Conservation (phyloP, 2,113 vertebrate genomes). For the Epinephelus lanceolatus region DNA sequence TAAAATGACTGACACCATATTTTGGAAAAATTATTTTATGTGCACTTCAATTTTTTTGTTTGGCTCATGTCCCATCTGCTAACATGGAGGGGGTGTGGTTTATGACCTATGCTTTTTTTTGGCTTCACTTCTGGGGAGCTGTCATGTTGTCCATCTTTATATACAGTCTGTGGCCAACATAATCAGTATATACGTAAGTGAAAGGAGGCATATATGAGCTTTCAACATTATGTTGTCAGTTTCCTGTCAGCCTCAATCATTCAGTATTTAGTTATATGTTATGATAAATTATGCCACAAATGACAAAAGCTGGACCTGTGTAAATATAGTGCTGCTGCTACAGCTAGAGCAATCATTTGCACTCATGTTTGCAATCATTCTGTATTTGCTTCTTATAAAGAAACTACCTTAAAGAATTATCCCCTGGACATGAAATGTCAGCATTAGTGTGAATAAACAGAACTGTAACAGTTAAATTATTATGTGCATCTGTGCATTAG, state of each 20-base stretch:
- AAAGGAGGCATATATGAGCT: not conserved
- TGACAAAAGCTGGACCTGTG: slow-evolving; percentile 19
- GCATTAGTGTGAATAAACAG: slow-evolving; percentile 4
- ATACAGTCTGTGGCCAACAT: too few relatives aligned
- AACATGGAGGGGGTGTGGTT: too few relatives aligned
- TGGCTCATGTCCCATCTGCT: too few relatives aligned
- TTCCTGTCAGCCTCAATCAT: slow-evolving; percentile 5
- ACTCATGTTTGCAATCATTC: slow-evolving; percentile 12
- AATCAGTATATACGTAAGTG: not conserved
- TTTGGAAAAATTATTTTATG: too few relatives aligned
- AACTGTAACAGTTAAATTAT: slow-evolving; percentile 10
- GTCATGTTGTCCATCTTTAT: too few relatives aligned
- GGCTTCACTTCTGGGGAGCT: too few relatives aligned
- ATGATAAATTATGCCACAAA: slow-evolving; percentile 8
- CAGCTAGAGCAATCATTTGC: slow-evolving; percentile 11
- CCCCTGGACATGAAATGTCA: slow-evolving; percentile 19
- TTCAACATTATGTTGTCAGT: slow-evolving; percentile 10
- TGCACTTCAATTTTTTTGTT: too few relatives aligned
- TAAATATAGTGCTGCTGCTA: slow-evolving; percentile 16
- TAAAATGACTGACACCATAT: too few relatives aligned
- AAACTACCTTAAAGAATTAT: not conserved
- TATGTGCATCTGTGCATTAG: not conserved
- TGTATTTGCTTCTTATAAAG: not conserved
- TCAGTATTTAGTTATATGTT: slow-evolving; percentile 21
- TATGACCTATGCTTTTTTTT: too few relatives aligned